Evolutionary conservation across 2,888 invertebrate species (phyloP).

Genomic region (Hydriomena furcata): DNA sequence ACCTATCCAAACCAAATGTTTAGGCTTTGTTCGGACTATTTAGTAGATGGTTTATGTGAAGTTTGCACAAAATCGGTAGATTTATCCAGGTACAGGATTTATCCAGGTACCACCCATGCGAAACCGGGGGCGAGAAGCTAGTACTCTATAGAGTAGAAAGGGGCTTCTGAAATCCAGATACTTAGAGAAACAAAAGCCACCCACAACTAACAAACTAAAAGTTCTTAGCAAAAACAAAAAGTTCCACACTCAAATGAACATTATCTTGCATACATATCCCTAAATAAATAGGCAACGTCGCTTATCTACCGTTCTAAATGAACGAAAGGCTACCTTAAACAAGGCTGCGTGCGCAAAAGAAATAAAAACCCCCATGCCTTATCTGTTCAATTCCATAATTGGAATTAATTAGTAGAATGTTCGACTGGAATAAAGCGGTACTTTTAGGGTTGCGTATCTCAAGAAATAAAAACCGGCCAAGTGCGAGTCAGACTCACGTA

Average conservation of each 20-base stretch:
- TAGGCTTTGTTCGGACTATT: too few relatives aligned
- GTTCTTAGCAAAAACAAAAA: background rate
- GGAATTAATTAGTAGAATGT: conserved; percentile 38
- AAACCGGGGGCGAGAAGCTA: too few relatives aligned
- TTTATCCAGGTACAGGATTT: too few relatives aligned
- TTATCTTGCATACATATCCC: conserved; percentile 3
- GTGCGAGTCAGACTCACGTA: too few relatives aligned
- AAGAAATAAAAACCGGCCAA: background rate
- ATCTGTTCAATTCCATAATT: conserved; percentile 39
- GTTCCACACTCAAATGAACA: background rate
- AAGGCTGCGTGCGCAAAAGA: conserved; percentile 34
- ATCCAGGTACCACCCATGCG: too few relatives aligned
- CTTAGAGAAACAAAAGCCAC: background rate
- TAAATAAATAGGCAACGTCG: conserved; percentile 15
- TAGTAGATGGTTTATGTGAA: too few relatives aligned
- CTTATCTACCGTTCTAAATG: conserved; percentile 22
- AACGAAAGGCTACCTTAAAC: conserved; percentile 18
- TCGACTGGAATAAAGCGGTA: conserved; percentile 27
- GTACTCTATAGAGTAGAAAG: background rate
- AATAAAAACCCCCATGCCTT: conserved; percentile 34
- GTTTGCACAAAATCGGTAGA: too few relatives aligned
- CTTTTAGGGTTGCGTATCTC: conserved; percentile 22
- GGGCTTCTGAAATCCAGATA: background rate
- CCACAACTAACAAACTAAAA: background rate
- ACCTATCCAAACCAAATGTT: too few relatives aligned